A percentile compares a stretch with the other conserved stretches of the same genome.
phyloP scores from a whole-genome alignment of 2,113 vertebrate genomes.

The Bos javanicus region DNA sequence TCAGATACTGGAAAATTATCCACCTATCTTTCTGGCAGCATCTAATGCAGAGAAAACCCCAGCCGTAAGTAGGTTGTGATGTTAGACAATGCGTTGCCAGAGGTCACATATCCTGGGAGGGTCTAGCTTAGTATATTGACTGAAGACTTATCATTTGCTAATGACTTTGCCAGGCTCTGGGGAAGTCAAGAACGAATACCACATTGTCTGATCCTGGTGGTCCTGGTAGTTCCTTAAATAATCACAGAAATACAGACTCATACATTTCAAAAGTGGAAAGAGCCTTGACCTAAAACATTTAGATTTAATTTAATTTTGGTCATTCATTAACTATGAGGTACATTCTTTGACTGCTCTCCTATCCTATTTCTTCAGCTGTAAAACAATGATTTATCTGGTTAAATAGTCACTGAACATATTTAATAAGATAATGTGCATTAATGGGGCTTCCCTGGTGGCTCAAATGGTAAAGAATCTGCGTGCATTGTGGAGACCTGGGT shows the following conservation, averaged over 20 bases:
- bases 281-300: not conserved
- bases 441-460: not conserved
- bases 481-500: not conserved
- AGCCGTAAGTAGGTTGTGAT: not conserved
- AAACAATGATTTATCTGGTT: not conserved
- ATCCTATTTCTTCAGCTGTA: not conserved
- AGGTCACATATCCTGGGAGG: not conserved
- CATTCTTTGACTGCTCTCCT: not conserved
- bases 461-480: fast-evolving
- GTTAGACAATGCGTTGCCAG: not conserved
- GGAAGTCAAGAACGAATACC: not conserved
- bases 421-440: not conserved
- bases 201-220: not conserved
- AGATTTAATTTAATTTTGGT: not conserved
- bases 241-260: not conserved
- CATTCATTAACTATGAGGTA: not conserved
- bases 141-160: not conserved
- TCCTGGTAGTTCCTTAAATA: not conserved
- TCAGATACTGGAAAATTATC: not conserved
- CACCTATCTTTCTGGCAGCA: not conserved
- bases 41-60: not conserved
- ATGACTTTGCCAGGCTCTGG: not conserved
- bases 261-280: not conserved
- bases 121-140: not conserved
- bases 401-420: not conserved